Evolutionary conservation across 1,140 invertebrate species (phyloP), one percentile per base, ranked within the genome.

Genomic region (Calliopsis andreniformis): DNA sequence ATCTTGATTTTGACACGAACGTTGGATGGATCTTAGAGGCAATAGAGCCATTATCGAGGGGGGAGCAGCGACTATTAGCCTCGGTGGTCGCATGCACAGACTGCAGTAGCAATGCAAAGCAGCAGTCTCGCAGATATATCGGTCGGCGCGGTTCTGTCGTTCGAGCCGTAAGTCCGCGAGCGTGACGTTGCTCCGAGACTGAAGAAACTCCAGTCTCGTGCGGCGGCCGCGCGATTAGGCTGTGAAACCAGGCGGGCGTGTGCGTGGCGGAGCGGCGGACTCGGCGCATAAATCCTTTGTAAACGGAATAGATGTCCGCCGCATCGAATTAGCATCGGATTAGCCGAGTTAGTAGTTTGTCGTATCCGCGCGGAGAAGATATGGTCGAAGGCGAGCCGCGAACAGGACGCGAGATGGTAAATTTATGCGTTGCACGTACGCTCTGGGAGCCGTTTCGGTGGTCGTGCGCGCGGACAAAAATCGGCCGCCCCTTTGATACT

Each of bases 301-400:
- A 67, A 85, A 82, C 79, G 79, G 67, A 69, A 80, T 71, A 78
- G 67, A 82, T 63, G 79, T 67, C 77, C 78, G 68, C 78, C 75
- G 84, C 84, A 86, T 87, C 82, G 80, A 87, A 87, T 87, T 87
- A 87, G 87, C 87, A 87, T 87, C 63, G 84, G 79, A 87, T 87
- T 87, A 87, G 80, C 84, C 87, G 86, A 87, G 84, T 87, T 87
- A 83, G 80, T 64, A 79, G 73, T 39, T 70, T 78, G 82, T 83
- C 76, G 59, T 82, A 66, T 78, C 64, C 63, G 47, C 56, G 51
- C 56, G 71, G 62, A 62, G 51, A 61, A 75, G 66, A 62, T 47
- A 42, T 45, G 30, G 30, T 51, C 70, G 42, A 23, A 12, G 35
- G 12, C 23, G 49, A 7, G 51, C 7, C 23, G 49, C 8, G 20